Evolutionary conservation across 1,140 invertebrate species (phyloP), one percentile per base, ranked within the genome.

Genomic region (Monomorium pharaonis): DNA sequence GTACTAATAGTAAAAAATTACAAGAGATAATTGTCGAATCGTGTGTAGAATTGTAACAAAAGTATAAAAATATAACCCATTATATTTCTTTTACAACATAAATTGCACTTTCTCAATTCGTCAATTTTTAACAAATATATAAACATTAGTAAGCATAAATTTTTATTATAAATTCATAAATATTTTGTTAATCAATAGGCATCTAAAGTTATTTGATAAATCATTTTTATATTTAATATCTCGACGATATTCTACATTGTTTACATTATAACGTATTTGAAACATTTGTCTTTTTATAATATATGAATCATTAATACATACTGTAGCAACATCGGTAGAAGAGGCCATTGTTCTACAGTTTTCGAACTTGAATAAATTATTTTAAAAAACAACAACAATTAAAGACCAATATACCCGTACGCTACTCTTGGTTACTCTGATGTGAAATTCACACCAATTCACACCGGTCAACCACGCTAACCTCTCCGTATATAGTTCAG

Each of bases 261-360:
- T 30, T 16, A 37, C 12, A 33, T 60, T 60, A 16, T 76, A 24
- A 74, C 16, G n/a, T 62, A 21, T 21, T 16, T 42, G 18, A 67
- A 24, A 21, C 5, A 3, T 27, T 76, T 7, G 16, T 16, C n/a
- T 42, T 58, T 30, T 72, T n/a, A 54, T 27, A 24, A 42, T 16
- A 0, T 24, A 37, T 21, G 80, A 74, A 62, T 74, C 12, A 80
- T 63, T 80, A 37, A 44, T 58, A 74, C 74, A 37, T 93, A 94
- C 93, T 90, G 92, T 93, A 78, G 90, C 91, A 85, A 93, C 91
- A 42, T 94, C 92, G 47, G 88, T 85, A 1, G 93, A 92, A 70
- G 91, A 85, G 84, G 93, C 87, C 93, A 94, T 94, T 7, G 56
- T 89, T 89, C 65, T 14, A 37, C 63, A 76, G 63, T 88, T 33